Base-by-base conservation (phyloP, 2,888 invertebrate genomes). In the Tetanocera ferruginea region DNA sequence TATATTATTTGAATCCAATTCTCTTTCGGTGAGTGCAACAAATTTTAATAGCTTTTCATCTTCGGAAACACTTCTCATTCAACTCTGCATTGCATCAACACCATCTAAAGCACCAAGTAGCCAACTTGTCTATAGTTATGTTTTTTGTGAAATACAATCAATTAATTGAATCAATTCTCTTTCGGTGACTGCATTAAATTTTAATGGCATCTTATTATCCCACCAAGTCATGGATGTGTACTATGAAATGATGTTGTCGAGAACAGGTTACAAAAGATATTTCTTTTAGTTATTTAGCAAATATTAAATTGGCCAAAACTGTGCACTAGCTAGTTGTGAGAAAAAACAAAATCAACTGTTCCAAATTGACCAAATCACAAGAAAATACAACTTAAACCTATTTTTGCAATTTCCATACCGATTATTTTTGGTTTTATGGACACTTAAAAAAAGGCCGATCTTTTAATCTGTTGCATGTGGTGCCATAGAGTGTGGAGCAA, bases 181-280 rank as follows among this genome's bases (percentile, higher is more conserved):
- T 52, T 57, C 57, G 76, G 69, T 76, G 69, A 76, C 67, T 23
- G 69, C 19, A 34, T 37, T 69, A 69, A 76, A 76, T 19, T 52
- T 57, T 76, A 25, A 62, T 49, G 23, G 57, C 76, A 70, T 76
- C 76, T 67, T 66, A 76, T 78, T 78, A 75, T 71, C 55, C 66
- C 64, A 62, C 43, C 70, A 64, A 70, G 55, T 17, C 14, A 49
- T 14, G 6, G 8, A 9, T 19, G n/a, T 19, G 17, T 19, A 14
- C 17, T 1, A 19, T 52, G n/a, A 14, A 19, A 19, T 17, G n/a
- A 6, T 17, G 52, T 55, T 19, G n/a, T n/a, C 8, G 8, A 55
- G 31, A 64, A 14, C n/a, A 31, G 28, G 34, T 43, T 43, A 43
- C 2, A 43, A 43, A 43, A 43, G 11, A 43, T 11, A 43, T 43